Evolutionary conservation across 2,888 invertebrate genomes (phyloP).

Genomic region (Pogonocherus hispidulus): DNA sequence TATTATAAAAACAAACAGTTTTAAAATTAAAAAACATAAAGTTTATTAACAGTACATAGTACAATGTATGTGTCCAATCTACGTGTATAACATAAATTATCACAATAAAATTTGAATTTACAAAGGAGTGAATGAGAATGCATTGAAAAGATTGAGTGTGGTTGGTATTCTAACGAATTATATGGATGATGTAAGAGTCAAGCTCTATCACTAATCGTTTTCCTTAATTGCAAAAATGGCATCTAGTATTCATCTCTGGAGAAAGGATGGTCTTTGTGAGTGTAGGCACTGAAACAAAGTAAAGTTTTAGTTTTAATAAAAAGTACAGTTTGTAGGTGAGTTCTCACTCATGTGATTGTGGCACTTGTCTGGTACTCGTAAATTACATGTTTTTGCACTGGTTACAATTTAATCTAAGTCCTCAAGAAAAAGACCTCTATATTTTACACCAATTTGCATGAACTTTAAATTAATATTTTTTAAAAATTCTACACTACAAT

Average conservation of each 20-base stretch:
- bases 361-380: no score
- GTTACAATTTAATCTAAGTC: no score
- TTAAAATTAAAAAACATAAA: conserved; percentile 3
- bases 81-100: conserved; percentile 32
- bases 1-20: background rate
- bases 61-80: conserved; percentile 1
- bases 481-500: no score
- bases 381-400: no score
- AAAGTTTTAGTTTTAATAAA: background rate
- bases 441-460: no score
- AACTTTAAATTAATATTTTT: no score
- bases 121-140: background rate
- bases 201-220: no score
- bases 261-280: conserved; percentile 56
- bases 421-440: no score
- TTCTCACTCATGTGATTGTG: no score
- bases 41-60: conserved; percentile 14
- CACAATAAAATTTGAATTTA: conserved; percentile 15
- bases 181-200: background rate
- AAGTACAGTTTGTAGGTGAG: no score
- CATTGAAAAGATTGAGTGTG: background rate
- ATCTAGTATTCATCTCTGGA: conserved; percentile 51
- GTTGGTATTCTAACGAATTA: no score
- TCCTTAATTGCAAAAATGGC: no score
- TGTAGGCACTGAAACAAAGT: conserved; percentile 45